Evolutionary conservation across 2,113 vertebrate species (phyloP), one percentile per base, ranked within the genome.

Genomic region (Psettodes erumei): DNA sequence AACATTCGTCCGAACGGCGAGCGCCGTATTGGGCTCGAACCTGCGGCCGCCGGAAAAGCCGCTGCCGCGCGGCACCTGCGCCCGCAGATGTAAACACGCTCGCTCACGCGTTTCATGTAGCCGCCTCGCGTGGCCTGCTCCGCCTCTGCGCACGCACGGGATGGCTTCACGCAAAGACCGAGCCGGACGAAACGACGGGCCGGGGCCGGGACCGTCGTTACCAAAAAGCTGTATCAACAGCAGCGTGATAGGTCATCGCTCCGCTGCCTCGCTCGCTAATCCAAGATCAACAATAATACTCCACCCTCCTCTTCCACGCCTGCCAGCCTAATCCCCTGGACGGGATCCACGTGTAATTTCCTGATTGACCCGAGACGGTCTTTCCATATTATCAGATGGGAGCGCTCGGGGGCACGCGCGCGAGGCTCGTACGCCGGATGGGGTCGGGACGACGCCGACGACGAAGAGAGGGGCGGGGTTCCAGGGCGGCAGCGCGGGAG

Each of bases 21-120:
- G n/a, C n/a, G n/a, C n/a, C n/a, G n/a, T 88, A 89, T 91, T 89
- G 89, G 69, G 64, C 48, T 75, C 61, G 42, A 77, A 82, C 84
- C 79, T 54, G 77, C 69, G 81, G 65, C 74, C 55, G 35, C 51
- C 61, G 67, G 60, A 86, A 84, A 86, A 84, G 30, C 50, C 68
- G 59, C 11, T 1, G 18, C 51, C 37, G 68, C 55, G 58, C 67
- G n/a, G 77, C 63, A 65, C 62, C 63, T 53, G 47, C 71, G 27
- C 58, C 30, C 58, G 56, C 54, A 50, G 18, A 58, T 55, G 19
- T 27, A 45, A 55, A 70, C 45, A 15, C 8, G 68, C 28, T 59
- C 38, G 47, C 4, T 11, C 37, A 42, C 13, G 28, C 30, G 43
- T 35, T 37, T 59, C 33, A 61, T 35, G n/a, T n/a, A n/a, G n/a